Evolutionary conservation across 2,113 vertebrate genomes (phyloP), one percentile per base, ranked within the genome.

Genomic region (Bufo gargarizans): DNA sequence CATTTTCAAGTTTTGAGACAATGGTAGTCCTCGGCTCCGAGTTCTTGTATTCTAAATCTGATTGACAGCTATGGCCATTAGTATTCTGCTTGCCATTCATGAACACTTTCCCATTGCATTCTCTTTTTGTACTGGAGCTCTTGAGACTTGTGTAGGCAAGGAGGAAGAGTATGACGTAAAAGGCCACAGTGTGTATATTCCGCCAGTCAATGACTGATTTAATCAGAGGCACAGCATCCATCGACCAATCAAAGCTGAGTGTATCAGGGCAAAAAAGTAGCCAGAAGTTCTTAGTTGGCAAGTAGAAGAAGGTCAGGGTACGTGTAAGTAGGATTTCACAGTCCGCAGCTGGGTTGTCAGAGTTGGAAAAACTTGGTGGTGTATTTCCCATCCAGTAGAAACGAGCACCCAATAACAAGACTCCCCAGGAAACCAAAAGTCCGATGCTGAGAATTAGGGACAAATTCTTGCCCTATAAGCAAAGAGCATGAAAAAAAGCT

Each of bases 341-440:
- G 91, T 99, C 99, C 0, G 98, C 98, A 8, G 97, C 97, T 3
- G 99, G 99, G 93, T 99, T 99, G 94, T 99, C 99, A 0, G 99
- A 99, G 94, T 99, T 99, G 92, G 99, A 99, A 93, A 99, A 99
- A 93, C 97, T 99, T 13, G 99, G 99, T n/a, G 99, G 98, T 82
- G 96, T 99, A 94, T 98, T 99, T 85, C 99, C 98, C 99, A 99
- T 99, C 98, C 99, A 99, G 95, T 98, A 99, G 20, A 99, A 95
- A 65, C 99, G 98, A 90, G 94, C 91, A 61, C 95, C 96, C 91
- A 99, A 91, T 80, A 99, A 94, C 1, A 95, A 82, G 79, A 94
- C 93, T 14, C 98, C 98, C 96, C 98, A 99, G 84, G 90, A 94
- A 45, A 95, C 96, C 94, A 99, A 91, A 89, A 98, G 91, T 88